Evolutionary conservation across 1,140 invertebrate species (phyloP).

Genomic region (Prorops nasuta): DNA sequence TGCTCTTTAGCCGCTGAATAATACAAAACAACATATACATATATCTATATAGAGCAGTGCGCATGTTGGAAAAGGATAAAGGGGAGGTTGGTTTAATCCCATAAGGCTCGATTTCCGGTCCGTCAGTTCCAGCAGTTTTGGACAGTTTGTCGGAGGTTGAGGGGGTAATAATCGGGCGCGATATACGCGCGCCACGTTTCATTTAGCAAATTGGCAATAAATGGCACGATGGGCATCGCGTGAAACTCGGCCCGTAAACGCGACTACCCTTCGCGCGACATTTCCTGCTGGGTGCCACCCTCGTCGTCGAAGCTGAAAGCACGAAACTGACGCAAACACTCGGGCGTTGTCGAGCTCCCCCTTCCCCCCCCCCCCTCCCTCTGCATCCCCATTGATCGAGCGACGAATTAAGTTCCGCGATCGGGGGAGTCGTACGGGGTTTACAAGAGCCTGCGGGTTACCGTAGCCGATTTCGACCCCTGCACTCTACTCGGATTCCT

Average conservation of each 20-base stretch:
- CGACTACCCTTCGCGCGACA: slow-evolving; percentile 4
- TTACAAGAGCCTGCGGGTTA: slow-evolving; percentile 46
- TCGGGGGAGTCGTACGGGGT: slow-evolving; percentile 27
- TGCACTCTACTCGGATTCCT: slow-evolving; percentile 42
- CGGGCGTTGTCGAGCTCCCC: too few species aligned
- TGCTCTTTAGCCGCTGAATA: too few species aligned
- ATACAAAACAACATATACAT: too few species aligned
- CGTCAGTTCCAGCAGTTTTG: too few species aligned
- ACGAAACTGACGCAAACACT: too few species aligned
- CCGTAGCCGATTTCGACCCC: slow-evolving; percentile 44
- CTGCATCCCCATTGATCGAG: slow-evolving; percentile 10
- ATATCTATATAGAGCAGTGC: too few species aligned
- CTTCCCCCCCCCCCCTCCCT: background rate
- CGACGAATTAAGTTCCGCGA: slow-evolving; percentile 50
- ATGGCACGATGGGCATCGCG: slow-evolving; percentile 51
- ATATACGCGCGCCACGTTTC: slow-evolving; percentile 43
- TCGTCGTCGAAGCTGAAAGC: slow-evolving; percentile 9
- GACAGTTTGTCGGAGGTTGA: too few species aligned
- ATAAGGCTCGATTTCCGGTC: too few species aligned
- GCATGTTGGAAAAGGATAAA: too few species aligned
- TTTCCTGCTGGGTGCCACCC: background rate
- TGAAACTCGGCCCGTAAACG: slow-evolving; percentile 37
- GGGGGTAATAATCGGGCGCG: slow-evolving; percentile 38
- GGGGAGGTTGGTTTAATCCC: too few species aligned
- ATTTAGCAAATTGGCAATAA: slow-evolving; percentile 59